Evolutionary conservation across 2,797 vertebrate species (phyloP), one percentile per base, ranked within the genome.

Genomic region (Oophaga sylvatica): DNA sequence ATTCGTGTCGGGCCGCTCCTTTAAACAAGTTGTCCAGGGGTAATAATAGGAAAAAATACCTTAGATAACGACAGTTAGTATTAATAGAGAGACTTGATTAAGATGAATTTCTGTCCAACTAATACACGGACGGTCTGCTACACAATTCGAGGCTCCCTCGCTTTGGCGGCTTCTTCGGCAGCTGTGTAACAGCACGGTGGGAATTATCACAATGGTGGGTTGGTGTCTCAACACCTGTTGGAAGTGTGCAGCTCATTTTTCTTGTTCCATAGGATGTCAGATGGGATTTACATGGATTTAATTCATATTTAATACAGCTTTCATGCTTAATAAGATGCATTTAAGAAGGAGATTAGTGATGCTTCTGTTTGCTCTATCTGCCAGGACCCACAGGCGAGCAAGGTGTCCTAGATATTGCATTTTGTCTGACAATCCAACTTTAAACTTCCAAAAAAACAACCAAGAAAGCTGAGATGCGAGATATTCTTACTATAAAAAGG

Each of bases 241-340:
- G 73, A 86, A 89, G 80, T 60, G 84, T 73, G 88, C 65, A 35
- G 59, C 78, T 89, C 80, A 86, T 89, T 89, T 89, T 86, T 89
- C 88, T 86, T 86, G 80, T 81, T 89, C 80, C 73, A 53, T 70
- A 26, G 57, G 76, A 86, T 82, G 88, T 86, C 88, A 89, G 84
- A 79, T 89, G 88, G 88, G 88, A 89, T 89, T 86, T 89, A 83
- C 73, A 83, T 41, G 80, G 73, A 81, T 86, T 89, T 89, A 71
- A 56, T 86, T 89, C 80, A 82, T 73, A 86, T 89, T 89, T 86
- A 89, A 73, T 83, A 71, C 53, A 73, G 73, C 80, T 77, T 89
- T 83, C 80, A 79, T 76, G 82, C 56, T 73, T 81, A 88, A 88
- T 88, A 77, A 81, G 79, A 80, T 48, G 87, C 87, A 83, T 89